These are phyloP conservation scores for Heliangelus exortis DNA, from an alignment of 2,797 vertebrate species.

Conservation along the genomic window DNA sequence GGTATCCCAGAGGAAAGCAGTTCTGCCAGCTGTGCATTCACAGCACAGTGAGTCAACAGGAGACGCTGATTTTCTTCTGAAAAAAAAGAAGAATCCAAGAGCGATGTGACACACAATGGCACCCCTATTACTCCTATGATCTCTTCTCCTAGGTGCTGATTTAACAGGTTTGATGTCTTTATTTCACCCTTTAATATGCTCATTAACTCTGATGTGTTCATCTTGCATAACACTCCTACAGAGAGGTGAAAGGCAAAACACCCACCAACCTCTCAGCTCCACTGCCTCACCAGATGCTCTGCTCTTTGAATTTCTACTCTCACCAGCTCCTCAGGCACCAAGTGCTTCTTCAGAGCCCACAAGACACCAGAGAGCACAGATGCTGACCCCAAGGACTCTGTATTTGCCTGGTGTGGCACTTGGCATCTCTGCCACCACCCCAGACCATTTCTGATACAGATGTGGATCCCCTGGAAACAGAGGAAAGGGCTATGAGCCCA, in stretches of 20 bases:
- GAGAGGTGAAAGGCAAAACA: background rate
- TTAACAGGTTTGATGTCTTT: background rate
- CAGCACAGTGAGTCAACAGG: conserved; percentile 73
- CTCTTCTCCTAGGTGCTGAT: background rate
- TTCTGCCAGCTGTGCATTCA: conserved; percentile 71
- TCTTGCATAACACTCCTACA: background rate
- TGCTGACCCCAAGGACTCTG: background rate
- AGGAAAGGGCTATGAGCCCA: too few species aligned
- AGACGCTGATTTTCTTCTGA: conserved; percentile 89
- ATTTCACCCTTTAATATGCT: background rate
- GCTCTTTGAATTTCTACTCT: background rate
- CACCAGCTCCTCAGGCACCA: background rate
- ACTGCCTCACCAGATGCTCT: background rate
- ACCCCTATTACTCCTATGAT: rapidly evolving
- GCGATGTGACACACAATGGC: rapidly evolving
- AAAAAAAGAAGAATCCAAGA: background rate
- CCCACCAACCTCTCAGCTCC: background rate
- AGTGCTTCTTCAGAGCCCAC: background rate
- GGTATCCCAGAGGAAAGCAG: conserved; percentile 73
- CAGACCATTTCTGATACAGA: too few species aligned
- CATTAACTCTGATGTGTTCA: background rate
- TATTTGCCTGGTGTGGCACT: background rate
- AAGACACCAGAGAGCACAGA: background rate
- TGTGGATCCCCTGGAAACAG: too few species aligned
- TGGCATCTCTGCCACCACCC: too few species aligned